These are phyloP conservation scores for Drosophila albomicans DNA, from an alignment of 1,140 invertebrate genomes.

Conservation along the genomic window DNA sequence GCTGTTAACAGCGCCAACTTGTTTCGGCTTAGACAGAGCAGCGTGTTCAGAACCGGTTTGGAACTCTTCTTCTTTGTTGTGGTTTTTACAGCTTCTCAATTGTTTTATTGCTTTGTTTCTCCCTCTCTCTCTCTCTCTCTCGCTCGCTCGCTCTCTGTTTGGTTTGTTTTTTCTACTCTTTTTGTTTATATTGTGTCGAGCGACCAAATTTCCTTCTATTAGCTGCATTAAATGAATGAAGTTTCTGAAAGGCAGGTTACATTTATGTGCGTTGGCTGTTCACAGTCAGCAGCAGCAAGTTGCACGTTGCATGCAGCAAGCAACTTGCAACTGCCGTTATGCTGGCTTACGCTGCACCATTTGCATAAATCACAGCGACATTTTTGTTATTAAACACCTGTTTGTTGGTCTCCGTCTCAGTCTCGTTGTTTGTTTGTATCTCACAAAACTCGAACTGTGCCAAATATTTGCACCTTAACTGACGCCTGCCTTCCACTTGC, in stretches of 20 bases:
- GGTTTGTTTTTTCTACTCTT: constrained; percentile 21
- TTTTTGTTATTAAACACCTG: constrained; percentile 64
- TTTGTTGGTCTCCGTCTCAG: constrained; percentile 25
- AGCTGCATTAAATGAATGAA: constrained; percentile 76
- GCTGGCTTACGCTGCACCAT: constrained; percentile 44
- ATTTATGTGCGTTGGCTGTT: constrained; percentile 57
- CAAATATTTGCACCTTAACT: constrained; percentile 46
- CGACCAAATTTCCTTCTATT: constrained; percentile 61
- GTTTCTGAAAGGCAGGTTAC: constrained; percentile 75
- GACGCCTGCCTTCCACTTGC: constrained; percentile 4
- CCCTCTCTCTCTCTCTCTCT: constrained; percentile 20
- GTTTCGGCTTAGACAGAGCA: constrained; percentile 61
- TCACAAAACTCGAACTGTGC: constrained; percentile 15
- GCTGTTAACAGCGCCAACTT: constrained; percentile 65
- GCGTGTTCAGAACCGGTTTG: constrained; percentile 64
- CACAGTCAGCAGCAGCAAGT: background rate
- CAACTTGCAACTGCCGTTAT: constrained; percentile 25
- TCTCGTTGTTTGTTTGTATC: constrained; percentile 16
- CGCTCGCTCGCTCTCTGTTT: constrained; percentile 18
- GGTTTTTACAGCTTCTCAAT: constrained; percentile 54
- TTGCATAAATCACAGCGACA: constrained; percentile 63
- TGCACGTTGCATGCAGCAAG: constrained; percentile 22
- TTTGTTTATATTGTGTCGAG: constrained; percentile 41
- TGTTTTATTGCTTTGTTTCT: constrained; percentile 45
- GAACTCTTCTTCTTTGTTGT: constrained; percentile 53